Conservation (phyloP, 2,888 invertebrate species). For the Slavum lentiscoides region DNA sequence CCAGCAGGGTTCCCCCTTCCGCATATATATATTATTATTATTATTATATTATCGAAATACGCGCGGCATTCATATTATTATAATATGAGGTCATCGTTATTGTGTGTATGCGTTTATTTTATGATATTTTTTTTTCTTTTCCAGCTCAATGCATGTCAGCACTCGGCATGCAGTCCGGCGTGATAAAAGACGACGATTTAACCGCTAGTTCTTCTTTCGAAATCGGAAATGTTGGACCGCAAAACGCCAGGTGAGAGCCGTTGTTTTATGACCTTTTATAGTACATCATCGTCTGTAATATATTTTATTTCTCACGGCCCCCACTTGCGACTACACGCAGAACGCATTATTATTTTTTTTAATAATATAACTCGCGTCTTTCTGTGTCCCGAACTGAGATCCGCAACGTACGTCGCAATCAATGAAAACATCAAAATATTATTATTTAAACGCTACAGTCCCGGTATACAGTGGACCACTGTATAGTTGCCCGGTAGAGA, state of each 20-base stretch:
- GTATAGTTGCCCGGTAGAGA: too few relatives aligned
- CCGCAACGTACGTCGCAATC: too few relatives aligned
- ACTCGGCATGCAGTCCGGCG: conserved; percentile 69
- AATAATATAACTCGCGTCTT: not conserved
- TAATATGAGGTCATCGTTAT: conserved; percentile 30
- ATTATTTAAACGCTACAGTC: too few relatives aligned
- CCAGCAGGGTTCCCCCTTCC: conserved; percentile 28
- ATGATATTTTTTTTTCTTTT: conserved; percentile 55
- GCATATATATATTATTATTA: too few relatives aligned
- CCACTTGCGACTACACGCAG: not conserved
- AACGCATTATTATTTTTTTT: not conserved
- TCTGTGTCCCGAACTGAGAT: too few relatives aligned
- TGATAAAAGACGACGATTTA: conserved; percentile 67
- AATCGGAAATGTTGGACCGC: conserved; percentile 68
- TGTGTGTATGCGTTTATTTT: conserved; percentile 22
- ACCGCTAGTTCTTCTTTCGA: conserved; percentile 70
- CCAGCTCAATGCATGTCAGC: conserved; percentile 66
- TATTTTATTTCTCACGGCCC: conserved; percentile 25
- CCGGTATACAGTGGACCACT: too few relatives aligned
- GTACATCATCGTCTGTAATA: not conserved
- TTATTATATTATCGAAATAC: conserved; percentile 5
- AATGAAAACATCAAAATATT: too few relatives aligned
- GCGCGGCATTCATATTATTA: not conserved
- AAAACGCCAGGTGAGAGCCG: conserved; percentile 66
- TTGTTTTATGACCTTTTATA: not conserved